Evolutionary conservation across 1,140 invertebrate genomes (phyloP), one percentile per base, ranked within the genome.

Genomic region (Ooceraea biroi): DNA sequence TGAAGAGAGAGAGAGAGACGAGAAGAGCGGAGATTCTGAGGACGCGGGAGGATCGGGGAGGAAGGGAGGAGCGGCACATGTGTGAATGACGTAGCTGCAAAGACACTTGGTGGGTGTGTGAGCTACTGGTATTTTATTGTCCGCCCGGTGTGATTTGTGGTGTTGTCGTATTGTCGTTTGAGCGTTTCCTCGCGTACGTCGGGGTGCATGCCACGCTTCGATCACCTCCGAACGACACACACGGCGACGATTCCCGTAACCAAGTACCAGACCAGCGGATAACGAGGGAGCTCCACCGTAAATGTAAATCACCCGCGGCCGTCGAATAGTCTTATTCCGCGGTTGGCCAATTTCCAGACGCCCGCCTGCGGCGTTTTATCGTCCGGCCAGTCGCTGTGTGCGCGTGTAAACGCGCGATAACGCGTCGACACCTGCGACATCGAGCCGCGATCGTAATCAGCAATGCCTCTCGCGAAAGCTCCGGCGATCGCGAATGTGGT

Each of bases 91-190:
- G 84, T 72, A 88, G 84, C 73, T 71, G 68, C 58, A 85, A 73
- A 85, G 88, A 87, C 88, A 87, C 78, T 85, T 87, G 88, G 87
- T 88, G 88, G 84, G 88, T 69, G 65, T 87, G 85, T 87, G 85
- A 89, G 88, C 88, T 89, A 89, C 87, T 88, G 88, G 88, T 89
- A 89, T 89, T 89, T 89, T 89, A 89, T 89, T 89, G 88, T 89
- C 85, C 68, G 74, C 82, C 12, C 68, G 82, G 50, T 60, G 88
- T 89, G 88, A 89, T 89, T 89, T 89, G 87, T 89, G 85, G 19
- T 87, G 85, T 89, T 86, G 88, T 82, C 48, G 88, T 58, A 73
- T 89, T 87, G 87, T 89, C 88, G 74, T 80, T 76, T 30, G 71
- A 78, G 76, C 77, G 86, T 63, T 52, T 44, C 30, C 48, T 30